Percentiles rank a stretch among this genome's conserved stretches.
phyloP scores from a whole-genome alignment of 2,113 vertebrate genomes.

The Amphiprion ocellaris region DNA sequence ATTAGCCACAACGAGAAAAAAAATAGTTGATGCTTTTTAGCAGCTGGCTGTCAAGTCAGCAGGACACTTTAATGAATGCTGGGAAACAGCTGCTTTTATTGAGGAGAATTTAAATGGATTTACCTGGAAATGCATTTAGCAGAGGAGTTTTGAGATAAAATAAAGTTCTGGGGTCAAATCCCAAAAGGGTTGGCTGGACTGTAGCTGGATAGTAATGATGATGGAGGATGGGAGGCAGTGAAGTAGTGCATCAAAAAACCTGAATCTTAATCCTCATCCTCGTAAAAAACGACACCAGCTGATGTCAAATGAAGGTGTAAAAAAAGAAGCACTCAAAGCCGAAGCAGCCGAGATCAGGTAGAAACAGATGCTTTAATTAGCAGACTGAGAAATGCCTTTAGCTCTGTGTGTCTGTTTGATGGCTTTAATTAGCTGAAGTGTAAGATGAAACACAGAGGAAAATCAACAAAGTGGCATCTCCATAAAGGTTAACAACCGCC shows the following conservation, averaged over 20 bases:
- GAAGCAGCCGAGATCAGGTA: slow-evolving; percentile 44
- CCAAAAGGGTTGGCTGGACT: slow-evolving; percentile 3
- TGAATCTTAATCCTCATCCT: not conserved
- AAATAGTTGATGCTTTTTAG: not conserved
- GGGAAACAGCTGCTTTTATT: slow-evolving; percentile 15
- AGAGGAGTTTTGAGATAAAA: not conserved
- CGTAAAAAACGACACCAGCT: not conserved
- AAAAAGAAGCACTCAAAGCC: slow-evolving; percentile 16
- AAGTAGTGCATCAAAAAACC: not conserved
- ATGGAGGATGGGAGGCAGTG: not conserved
- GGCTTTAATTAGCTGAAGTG: slow-evolving; percentile 68
- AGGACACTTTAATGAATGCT: not conserved
- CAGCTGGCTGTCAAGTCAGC: slow-evolving; percentile 18
- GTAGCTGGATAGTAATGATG: not conserved
- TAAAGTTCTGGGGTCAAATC: not conserved
- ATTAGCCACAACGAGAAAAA: not conserved
- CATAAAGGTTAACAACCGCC: slow-evolving; percentile 69
- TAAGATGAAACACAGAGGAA: slow-evolving; percentile 63
- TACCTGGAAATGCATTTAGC: not conserved
- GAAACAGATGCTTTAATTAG: slow-evolving; percentile 74
- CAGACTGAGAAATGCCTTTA: not conserved
- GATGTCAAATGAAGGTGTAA: not conserved
- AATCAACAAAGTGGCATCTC: slow-evolving; percentile 71
- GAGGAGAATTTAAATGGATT: not conserved
- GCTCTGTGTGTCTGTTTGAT: slow-evolving; percentile 53